Conservation (phyloP, 2,797 vertebrate species). For the Knipowitschia caucasica region DNA sequence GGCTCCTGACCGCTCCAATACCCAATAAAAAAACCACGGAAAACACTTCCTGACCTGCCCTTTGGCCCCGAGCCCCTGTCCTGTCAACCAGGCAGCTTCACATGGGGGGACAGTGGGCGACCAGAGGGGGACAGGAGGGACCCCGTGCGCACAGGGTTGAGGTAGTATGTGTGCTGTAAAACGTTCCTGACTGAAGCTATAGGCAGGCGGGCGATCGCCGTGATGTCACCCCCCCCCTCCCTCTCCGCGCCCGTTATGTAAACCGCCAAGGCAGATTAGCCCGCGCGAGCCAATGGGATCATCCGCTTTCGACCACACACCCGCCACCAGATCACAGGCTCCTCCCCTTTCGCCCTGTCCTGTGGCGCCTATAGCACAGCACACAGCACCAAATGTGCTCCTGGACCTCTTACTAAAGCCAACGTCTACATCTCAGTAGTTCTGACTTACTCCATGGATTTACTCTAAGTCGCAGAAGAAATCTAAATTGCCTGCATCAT, state of each 20-base stretch:
- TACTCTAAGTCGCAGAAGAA: too few relatives aligned
- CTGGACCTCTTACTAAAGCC: too few relatives aligned
- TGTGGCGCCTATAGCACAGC: too few relatives aligned
- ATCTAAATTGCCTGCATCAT: too few relatives aligned
- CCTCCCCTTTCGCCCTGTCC: constrained; percentile 10
- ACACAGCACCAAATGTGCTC: too few relatives aligned
- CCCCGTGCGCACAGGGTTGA: constrained; percentile 31
- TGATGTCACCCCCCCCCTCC: constrained; percentile 61
- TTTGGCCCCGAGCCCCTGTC: constrained; percentile 35
- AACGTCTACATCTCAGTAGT: too few relatives aligned
- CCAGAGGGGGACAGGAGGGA: constrained; percentile 37
- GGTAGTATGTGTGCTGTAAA: constrained; percentile 22
- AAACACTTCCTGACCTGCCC: constrained; percentile 47
- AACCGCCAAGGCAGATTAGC: constrained; percentile 62
- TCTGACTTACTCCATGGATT: too few relatives aligned
- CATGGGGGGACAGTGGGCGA: constrained; percentile 36
- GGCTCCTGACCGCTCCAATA: constrained; percentile 9
- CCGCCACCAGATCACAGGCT: constrained; percentile 15
- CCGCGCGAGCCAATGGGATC: constrained; percentile 62
- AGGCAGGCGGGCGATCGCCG: constrained; percentile 37
- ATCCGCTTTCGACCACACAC: constrained; percentile 63
- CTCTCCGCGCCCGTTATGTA: constrained; percentile 67
- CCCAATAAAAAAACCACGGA: constrained; percentile 14
- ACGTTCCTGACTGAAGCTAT: too few relatives aligned
- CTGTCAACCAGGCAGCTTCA: constrained; percentile 27